phyloP scores from a whole-genome alignment of 2,797 vertebrate genomes.

The Sylvilagus floridanus region DNA sequence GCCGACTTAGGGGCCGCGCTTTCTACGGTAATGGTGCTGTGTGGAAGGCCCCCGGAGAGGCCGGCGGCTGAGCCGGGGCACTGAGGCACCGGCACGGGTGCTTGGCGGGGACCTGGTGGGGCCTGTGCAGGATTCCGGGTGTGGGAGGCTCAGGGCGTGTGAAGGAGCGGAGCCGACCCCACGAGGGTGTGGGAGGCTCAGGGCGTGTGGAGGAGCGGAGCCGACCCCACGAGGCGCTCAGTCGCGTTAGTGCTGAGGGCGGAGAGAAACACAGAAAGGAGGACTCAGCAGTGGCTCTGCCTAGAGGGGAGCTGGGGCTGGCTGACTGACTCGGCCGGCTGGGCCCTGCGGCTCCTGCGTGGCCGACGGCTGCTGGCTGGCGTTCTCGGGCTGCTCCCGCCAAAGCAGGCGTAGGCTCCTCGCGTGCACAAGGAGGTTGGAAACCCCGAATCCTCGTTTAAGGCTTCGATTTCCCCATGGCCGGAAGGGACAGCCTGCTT shows the following conservation, averaged over 20 bases:
- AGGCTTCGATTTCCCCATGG: not conserved
- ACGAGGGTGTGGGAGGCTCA: not conserved
- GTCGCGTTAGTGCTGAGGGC: not conserved
- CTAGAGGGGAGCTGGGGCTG: no score
- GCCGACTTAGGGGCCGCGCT: not conserved
- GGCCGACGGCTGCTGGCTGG: no score
- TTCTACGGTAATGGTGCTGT: not conserved
- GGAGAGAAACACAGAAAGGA: not conserved
- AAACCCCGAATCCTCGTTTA: not conserved
- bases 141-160: not conserved
- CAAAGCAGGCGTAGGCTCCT: accelerated
- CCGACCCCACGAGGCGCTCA: not conserved
- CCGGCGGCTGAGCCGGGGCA: accelerated
- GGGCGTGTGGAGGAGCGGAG: no score
- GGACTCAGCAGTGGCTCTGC: not conserved
- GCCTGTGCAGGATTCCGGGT: not conserved
- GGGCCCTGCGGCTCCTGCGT: no score
- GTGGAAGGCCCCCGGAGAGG: not conserved
- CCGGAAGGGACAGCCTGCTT: no score
- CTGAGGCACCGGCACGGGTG: not conserved
- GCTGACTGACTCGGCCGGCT: no score
- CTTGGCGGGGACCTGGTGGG: not conserved
- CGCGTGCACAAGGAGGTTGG: no score
- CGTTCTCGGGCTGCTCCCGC: not conserved
- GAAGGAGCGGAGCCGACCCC: no score